phyloP scores from a whole-genome alignment of 2,797 vertebrate genomes.

The Eidolon dupreanum region DNA sequence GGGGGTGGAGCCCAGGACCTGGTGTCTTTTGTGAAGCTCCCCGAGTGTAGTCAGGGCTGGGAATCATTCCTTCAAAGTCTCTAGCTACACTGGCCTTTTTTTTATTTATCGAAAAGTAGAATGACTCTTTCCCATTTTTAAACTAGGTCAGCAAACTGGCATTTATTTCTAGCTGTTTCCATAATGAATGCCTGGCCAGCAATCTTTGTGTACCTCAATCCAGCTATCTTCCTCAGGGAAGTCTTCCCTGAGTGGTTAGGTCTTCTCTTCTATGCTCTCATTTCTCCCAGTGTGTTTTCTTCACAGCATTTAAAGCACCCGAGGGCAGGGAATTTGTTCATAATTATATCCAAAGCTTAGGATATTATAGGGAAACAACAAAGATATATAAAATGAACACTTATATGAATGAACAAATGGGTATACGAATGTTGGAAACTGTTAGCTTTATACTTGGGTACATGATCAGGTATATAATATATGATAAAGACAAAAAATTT shows the following conservation, averaged over 20 bases:
- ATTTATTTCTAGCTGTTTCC: neutral
- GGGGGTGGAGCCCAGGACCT: neutral
- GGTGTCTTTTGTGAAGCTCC: neutral
- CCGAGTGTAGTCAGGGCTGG: neutral
- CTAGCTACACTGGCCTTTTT: neutral
- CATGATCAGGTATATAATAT: neutral
- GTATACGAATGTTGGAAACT: neutral
- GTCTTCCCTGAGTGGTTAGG: neutral
- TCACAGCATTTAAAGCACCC: neutral
- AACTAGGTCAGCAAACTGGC: neutral
- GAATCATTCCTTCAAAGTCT: neutral
- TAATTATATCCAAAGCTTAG: constrained; percentile 18
- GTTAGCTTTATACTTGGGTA: neutral
- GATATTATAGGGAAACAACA: neutral
- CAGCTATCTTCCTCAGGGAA: neutral
- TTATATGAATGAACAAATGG: neutral
- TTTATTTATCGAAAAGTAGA: neutral
- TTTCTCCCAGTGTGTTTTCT: neutral
- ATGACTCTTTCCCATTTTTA: neutral
- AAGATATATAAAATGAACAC: neutral
- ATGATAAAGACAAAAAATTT: neutral
- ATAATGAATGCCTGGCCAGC: neutral
- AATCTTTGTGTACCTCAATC: neutral
- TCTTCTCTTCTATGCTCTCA: neutral
- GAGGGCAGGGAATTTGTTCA: neutral